Evolutionary conservation across 2,888 invertebrate species (phyloP).

Genomic region (Cryptocheilus praepositus): DNA sequence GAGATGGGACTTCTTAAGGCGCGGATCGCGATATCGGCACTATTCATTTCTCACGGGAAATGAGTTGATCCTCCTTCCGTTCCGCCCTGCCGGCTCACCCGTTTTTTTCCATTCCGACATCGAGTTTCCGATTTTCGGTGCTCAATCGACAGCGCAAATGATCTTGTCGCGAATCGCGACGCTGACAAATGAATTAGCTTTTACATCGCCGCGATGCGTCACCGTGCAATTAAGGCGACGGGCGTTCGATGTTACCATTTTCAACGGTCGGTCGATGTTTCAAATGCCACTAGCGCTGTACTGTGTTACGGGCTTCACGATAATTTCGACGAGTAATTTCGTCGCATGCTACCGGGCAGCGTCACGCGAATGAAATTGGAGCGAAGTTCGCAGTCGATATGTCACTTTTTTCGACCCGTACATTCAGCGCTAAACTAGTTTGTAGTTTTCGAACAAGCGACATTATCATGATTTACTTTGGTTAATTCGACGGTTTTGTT

Average conservation of each 20-base stretch:
- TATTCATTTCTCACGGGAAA: too few relatives aligned
- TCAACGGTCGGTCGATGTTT: background rate
- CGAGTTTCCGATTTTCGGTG: background rate
- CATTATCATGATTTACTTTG: too few relatives aligned
- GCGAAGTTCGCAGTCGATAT: too few relatives aligned
- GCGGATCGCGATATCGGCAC: too few relatives aligned
- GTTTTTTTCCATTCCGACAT: background rate
- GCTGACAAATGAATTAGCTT: conserved; percentile 5
- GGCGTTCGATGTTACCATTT: conserved; percentile 12
- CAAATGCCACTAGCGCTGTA: background rate
- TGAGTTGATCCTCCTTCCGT: background rate
- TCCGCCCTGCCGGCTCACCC: background rate
- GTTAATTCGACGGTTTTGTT: conserved; percentile 1
- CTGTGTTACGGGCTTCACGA: conserved; percentile 2
- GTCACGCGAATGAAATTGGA: too few relatives aligned
- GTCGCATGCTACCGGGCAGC: background rate
- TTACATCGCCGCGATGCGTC: conserved; percentile 5
- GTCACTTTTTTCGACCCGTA: too few relatives aligned
- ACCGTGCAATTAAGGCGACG: conserved; percentile 6
- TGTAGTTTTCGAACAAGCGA: too few relatives aligned
- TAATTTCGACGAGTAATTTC: conserved; percentile 11
- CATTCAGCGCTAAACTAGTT: too few relatives aligned
- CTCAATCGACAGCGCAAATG: background rate
- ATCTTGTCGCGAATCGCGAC: background rate
- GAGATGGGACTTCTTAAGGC: background rate